Percentiles rank a stretch among this genome's conserved stretches.
Conservation (phyloP, 2,888 invertebrate species). For the Syrista parreyssii region DNA sequence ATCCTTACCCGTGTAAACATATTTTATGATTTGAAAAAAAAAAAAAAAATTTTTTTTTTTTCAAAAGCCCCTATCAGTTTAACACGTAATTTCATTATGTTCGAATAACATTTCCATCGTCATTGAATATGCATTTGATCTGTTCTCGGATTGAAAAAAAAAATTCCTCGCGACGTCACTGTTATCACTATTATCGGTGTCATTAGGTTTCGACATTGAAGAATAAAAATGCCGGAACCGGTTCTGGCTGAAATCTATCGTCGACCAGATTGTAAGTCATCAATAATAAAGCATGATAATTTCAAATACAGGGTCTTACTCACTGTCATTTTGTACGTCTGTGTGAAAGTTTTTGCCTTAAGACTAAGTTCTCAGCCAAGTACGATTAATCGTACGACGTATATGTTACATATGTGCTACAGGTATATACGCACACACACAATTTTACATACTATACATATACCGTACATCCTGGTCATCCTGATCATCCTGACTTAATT, state of each 20-base stretch:
- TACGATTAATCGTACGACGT: background rate
- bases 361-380: background rate
- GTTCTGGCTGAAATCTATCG: background rate
- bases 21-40: background rate
- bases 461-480: background rate
- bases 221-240: constrained; percentile 7
- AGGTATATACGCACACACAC: background rate
- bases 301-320: constrained; percentile 19
- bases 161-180: background rate
- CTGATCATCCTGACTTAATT: background rate
- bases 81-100: background rate
- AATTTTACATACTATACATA: background rate
- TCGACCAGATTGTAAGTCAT: background rate
- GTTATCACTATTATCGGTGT: background rate
- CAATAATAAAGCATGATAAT: constrained; percentile 1
- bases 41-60: background rate
- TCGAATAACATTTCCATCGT: background rate
- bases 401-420: background rate
- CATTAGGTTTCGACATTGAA: constrained; percentile 8
- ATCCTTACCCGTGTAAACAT: background rate
- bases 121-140: background rate
- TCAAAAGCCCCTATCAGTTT: background rate
- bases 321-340: constrained; percentile 19
- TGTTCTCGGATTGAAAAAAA: background rate
- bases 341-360: constrained; percentile 4